Evolutionary conservation across 2,797 vertebrate genomes (phyloP), one percentile per base, ranked within the genome.

Genomic region (Cuculus canorus): DNA sequence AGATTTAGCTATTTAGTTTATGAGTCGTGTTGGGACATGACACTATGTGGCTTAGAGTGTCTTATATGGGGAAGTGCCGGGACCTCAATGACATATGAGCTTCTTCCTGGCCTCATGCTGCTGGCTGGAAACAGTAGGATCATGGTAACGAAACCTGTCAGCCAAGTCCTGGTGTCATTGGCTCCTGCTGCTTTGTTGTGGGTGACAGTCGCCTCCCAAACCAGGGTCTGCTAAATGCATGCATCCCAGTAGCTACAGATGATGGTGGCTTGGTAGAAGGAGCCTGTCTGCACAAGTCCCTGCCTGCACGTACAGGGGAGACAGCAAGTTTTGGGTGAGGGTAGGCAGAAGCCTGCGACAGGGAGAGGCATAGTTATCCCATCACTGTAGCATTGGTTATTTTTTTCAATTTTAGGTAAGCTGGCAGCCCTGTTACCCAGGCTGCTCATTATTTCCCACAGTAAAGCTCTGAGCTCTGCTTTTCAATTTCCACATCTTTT

Each of bases 231-330:
- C 47, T 32, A 28, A 54, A 39, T 5, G 8, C 16, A 2, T 1
- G 0, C 15, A 5, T 41, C 30, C n/a, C 2, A 1, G 12, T 22
- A 0, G 0, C 52, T 33, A 14, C 1, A 0, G 6, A 39, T 60
- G 52, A 7, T 4, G 21, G 33, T n/a, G 32, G 28, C 27, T 47
- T 75, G 69, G 39, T 66, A 73, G 54, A 37, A 5, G 10, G 24
- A 57, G 21, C 7, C 35, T 57, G 21, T 14, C 7, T 32, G 41
- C 25, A 2, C 0, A 0, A 21, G 21, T 39, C 32, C 24, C 52
- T 79, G 43, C 30, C 50, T 0, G 0, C 2, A 1, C 0, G 0
- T 24, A 43, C 18, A 25, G 47, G 25, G 23, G 3, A 78, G 12
- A 23, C 27, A 18, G n/a, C 0, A 3, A 45, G 14, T 16, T 43